Conservation (phyloP, 2,797 vertebrate genomes). For the Artibeus jamaicensis region DNA sequence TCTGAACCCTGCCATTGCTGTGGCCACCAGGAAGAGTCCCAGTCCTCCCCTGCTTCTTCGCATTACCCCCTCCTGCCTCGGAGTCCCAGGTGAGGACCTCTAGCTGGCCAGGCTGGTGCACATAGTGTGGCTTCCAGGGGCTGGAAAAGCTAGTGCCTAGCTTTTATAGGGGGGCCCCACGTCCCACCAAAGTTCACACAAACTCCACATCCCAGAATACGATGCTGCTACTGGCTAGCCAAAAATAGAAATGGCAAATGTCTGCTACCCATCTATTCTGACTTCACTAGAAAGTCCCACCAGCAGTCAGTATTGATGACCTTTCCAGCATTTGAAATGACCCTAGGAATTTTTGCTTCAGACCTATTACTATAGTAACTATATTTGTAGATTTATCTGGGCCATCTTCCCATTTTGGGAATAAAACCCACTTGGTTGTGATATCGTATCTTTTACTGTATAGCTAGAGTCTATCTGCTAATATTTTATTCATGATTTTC, state of each 20-base stretch:
- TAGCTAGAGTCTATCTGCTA: background rate
- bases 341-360: background rate
- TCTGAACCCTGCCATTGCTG: background rate
- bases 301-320: background rate
- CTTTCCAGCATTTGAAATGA: background rate
- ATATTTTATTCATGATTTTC: conserved; percentile 4
- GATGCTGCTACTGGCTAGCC: no score
- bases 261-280: background rate
- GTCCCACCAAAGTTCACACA: no score
- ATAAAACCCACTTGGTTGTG: background rate
- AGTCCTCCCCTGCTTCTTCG: background rate
- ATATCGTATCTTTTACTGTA: background rate
- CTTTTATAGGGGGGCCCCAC: no score
- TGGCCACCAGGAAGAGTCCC: background rate
- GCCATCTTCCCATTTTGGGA: background rate
- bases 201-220: no score
- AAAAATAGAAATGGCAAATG: background rate
- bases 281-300: background rate
- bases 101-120: background rate
- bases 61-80: background rate
- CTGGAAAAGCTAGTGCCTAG: no score
- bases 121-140: background rate
- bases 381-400: background rate
- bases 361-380: background rate
- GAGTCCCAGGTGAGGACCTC: background rate